These are phyloP conservation scores for Prosapia bicincta DNA, from an alignment of 2,888 invertebrate species.

Conservation along the genomic window DNA sequence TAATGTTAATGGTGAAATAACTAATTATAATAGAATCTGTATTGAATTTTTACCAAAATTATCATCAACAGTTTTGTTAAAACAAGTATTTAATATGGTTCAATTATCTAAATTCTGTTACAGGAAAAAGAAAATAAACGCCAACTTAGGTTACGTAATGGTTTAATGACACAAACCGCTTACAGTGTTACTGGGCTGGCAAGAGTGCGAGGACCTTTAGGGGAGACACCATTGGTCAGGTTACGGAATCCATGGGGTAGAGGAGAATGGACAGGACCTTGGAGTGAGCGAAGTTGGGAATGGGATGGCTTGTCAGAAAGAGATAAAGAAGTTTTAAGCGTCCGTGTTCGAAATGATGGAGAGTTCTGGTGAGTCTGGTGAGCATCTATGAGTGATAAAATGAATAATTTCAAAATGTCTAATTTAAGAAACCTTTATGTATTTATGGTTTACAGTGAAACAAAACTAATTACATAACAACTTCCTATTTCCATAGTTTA, in stretches of 20 bases:
- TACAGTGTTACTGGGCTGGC: slow-evolving; percentile 70
- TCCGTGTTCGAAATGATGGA: slow-evolving; percentile 60
- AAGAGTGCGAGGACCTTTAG: slow-evolving; percentile 57
- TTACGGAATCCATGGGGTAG: slow-evolving; percentile 64
- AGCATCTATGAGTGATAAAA: slow-evolving; percentile 10
- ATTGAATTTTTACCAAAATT: too few species aligned
- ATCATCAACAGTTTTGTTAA: too few species aligned
- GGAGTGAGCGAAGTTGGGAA: slow-evolving; percentile 66
- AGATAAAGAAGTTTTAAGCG: slow-evolving; percentile 61
- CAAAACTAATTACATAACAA: too few species aligned
- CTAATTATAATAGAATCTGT: too few species aligned
- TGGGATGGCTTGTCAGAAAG: slow-evolving; percentile 63
- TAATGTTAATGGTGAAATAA: too few species aligned
- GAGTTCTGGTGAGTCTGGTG: slow-evolving; percentile 59
- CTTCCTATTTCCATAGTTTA: too few species aligned
- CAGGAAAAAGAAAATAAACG: slow-evolving; percentile 56
- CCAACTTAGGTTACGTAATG: slow-evolving; percentile 56
- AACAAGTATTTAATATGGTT: too few species aligned
- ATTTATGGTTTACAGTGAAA: too few species aligned
- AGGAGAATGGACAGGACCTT: slow-evolving; percentile 67
- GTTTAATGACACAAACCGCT: slow-evolving; percentile 63
- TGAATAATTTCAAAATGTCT: too few species aligned
- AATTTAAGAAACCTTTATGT: too few species aligned
- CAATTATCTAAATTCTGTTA: too few species aligned
- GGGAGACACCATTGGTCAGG: slow-evolving; percentile 58